Base-by-base conservation (phyloP, 2,113 vertebrate genomes). In the Casuarius casuarius region DNA sequence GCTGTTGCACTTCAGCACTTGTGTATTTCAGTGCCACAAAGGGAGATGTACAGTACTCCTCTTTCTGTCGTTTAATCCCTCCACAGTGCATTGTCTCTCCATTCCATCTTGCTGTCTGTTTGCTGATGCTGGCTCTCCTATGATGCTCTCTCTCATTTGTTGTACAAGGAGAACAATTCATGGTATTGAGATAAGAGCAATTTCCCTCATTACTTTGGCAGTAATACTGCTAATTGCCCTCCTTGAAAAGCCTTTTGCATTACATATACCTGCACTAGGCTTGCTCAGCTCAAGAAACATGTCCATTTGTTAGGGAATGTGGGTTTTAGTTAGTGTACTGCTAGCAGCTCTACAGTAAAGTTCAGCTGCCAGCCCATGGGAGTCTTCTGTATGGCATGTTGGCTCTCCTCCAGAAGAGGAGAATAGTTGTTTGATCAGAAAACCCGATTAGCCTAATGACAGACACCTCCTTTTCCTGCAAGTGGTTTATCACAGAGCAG, bases 31-130 rank as follows among this genome's bases (percentile, higher is more conserved):
- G 38, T 1, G 2, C 73, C 75, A 33, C 52, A 40, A 7, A 56
- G 26, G 19, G 31, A 74, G 9, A 19, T 21, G 19, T 28, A 18
- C n/a, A n/a, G 49, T 18, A 3, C 28, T 87, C 0, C 0, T 51
- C 61, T 63, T 79, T 40, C 26, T 49, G 48, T 9, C 8, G n/a
- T 26, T 29, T 73, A 35, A 42, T 52, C 12, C 26, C 40, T 85
- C 7, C 0, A 0, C 12, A 11, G 49, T 31, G 44, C 33, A 3
- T 0, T 0, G 2, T 71, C 59, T 40, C 33, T 58, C 9, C 49
- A 20, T 44, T 48, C 10, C 11, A 20, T 46, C 11, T 23, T n/a
- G 15, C 79, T 80, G 33, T 21, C 73, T 71, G 38, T 25, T 56
- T 70, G 25, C 70, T 75, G 42, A 10, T 44, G 22, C 78, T 62